phyloP scores from a whole-genome alignment of 2,797 vertebrate species.

The Urophycis tenuis region DNA sequence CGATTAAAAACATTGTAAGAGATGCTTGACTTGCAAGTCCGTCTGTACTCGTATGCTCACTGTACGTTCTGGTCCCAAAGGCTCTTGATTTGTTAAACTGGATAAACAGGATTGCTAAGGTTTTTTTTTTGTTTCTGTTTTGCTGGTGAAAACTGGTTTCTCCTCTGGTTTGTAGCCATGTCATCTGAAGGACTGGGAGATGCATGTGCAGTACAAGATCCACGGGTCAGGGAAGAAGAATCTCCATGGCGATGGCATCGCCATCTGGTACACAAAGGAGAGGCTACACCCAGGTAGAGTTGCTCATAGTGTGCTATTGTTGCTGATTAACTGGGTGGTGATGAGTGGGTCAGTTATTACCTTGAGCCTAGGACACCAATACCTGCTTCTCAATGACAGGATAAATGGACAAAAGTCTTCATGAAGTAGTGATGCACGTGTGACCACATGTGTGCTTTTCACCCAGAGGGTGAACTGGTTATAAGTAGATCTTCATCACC shows the following conservation, averaged over 20 bases:
- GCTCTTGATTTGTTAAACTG: no score
- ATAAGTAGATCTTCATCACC: neutral
- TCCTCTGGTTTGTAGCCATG: slow-evolving; percentile 75
- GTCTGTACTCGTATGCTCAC: neutral
- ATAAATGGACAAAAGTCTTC: neutral
- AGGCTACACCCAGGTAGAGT: slow-evolving; percentile 80
- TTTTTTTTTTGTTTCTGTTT: neutral
- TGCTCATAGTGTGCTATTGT: slow-evolving; percentile 45
- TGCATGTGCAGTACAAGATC: slow-evolving; percentile 92
- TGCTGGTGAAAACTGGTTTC: neutral
- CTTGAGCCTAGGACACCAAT: neutral
- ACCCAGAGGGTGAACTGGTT: neutral
- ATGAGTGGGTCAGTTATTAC: no score
- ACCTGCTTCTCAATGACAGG: neutral
- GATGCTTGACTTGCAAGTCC: neutral
- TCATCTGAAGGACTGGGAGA: slow-evolving; percentile 97
- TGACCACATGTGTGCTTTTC: neutral
- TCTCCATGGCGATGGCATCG: slow-evolving; percentile 92
- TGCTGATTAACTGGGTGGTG: neutral
- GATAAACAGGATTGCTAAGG: no score
- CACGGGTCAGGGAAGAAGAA: slow-evolving; percentile 94
- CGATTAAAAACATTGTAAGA: no score
- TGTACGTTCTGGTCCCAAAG: no score
- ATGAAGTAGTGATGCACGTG: neutral
- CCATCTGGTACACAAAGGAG: slow-evolving; percentile 93